These are phyloP conservation scores for Drosophila busckii DNA, from an alignment of 1,140 invertebrate genomes.

Conservation along the genomic window DNA sequence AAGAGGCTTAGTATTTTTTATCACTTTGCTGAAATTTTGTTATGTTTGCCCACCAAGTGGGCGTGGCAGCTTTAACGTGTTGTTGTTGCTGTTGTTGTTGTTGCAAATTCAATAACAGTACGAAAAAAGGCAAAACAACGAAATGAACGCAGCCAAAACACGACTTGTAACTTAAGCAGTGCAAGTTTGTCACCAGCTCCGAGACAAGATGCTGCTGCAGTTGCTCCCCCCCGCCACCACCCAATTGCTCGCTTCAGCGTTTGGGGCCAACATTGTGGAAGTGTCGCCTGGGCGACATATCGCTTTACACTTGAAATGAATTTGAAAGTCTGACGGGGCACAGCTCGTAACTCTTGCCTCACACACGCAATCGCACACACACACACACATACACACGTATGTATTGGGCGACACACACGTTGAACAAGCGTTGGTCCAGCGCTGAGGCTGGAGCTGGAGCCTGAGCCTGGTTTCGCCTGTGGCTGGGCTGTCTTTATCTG, in stretches of 20 bases:
- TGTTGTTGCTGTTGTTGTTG: conserved; percentile 10
- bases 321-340: conserved; percentile 71
- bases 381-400: conserved; percentile 20
- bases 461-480: neutral
- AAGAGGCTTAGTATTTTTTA: conserved; percentile 17
- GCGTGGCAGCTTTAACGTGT: conserved; percentile 30
- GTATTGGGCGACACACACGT: conserved; percentile 2
- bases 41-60: neutral
- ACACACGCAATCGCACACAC: conserved; percentile 21
- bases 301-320: conserved; percentile 75
- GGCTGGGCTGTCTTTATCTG: conserved; percentile 51
- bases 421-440: conserved; percentile 4
- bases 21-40: neutral
- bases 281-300: conserved; percentile 43
- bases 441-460: neutral
- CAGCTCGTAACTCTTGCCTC: conserved; percentile 65
- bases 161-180: conserved; percentile 72
- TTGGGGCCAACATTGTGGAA: conserved; percentile 42
- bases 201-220: conserved; percentile 8
- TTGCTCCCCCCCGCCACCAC: too few species aligned
- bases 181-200: conserved; percentile 44
- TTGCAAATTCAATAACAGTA: conserved; percentile 42
- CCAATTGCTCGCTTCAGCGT: conserved; percentile 42
- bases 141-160: conserved; percentile 45
- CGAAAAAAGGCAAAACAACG: conserved; percentile 23